Conservation (phyloP, 2,113 vertebrate species). For the Mormoops blainvillei region DNA sequence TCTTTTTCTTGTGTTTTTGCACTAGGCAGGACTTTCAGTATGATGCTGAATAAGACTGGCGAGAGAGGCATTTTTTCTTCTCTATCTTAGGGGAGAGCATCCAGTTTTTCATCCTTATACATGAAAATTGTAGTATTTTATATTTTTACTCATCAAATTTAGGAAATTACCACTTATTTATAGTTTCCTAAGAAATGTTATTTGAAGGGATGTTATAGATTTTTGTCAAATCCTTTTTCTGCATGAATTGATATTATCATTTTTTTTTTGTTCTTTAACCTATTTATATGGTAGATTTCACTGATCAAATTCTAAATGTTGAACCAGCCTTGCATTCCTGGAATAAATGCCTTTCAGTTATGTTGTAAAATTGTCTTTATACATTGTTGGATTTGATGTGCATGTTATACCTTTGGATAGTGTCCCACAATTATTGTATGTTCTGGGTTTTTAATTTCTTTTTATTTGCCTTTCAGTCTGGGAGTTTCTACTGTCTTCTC, state of each 20-base stretch:
- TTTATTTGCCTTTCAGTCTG: background rate
- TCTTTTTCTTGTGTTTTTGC: background rate
- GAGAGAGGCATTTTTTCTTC: background rate
- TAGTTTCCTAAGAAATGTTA: background rate
- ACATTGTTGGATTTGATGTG: background rate
- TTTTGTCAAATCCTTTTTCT: background rate
- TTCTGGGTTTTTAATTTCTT: background rate
- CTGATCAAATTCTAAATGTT: background rate
- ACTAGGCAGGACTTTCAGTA: background rate
- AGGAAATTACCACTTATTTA: background rate
- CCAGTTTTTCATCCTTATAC: background rate
- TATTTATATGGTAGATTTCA: background rate
- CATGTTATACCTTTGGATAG: background rate
- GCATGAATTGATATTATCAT: background rate
- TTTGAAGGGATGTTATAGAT: background rate
- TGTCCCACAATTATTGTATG: background rate
- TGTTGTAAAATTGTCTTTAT: background rate
- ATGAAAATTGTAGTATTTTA: background rate
- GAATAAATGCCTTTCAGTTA: background rate
- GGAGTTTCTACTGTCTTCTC: background rate
- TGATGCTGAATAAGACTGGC: too few species aligned
- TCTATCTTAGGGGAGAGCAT: background rate
- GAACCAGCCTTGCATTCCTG: background rate
- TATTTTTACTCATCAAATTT: background rate
- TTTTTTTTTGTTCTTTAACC: background rate